Evolutionary conservation across 2,797 vertebrate species (phyloP).

Genomic region (Anniella stebbinsi): DNA sequence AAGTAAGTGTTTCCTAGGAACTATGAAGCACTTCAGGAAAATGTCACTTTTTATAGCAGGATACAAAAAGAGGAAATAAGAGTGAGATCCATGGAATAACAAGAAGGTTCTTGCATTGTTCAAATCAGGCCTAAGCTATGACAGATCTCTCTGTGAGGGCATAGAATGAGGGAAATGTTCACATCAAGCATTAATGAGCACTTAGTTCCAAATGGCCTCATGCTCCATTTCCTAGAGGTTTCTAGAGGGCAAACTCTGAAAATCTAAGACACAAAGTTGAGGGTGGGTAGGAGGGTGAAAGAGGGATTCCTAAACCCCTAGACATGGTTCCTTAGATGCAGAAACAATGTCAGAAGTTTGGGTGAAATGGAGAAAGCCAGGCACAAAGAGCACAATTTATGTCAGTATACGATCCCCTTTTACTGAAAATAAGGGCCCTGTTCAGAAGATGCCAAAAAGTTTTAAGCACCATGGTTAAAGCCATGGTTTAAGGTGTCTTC

Average conservation of each 20-base stretch:
- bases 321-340: background rate
- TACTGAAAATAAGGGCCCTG: background rate
- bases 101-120: constrained; percentile 32
- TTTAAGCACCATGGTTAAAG: no score
- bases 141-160: constrained; percentile 24
- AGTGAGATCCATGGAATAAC: constrained; percentile 7
- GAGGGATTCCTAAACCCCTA: background rate
- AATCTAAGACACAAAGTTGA: constrained; percentile 3
- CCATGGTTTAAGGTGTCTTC: no score
- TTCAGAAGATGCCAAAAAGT: no score
- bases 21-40: constrained; percentile 55
- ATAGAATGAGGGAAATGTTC: constrained; percentile 53
- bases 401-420: background rate
- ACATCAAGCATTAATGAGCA: constrained; percentile 51
- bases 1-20: constrained; percentile 48
- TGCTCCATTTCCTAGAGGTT: constrained; percentile 30
- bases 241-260: constrained; percentile 29
- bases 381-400: background rate
- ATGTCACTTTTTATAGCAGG: constrained; percentile 52
- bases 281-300: background rate
- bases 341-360: background rate
- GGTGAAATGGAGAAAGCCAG: background rate
- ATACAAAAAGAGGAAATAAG: constrained; percentile 29
- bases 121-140: constrained; percentile 11
- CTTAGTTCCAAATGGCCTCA: constrained; percentile 32